A percentile compares a stretch with the other conserved stretches of the same genome.
Conservation (phyloP, 1,140 invertebrate species). For the Anthonomus grandis region DNA sequence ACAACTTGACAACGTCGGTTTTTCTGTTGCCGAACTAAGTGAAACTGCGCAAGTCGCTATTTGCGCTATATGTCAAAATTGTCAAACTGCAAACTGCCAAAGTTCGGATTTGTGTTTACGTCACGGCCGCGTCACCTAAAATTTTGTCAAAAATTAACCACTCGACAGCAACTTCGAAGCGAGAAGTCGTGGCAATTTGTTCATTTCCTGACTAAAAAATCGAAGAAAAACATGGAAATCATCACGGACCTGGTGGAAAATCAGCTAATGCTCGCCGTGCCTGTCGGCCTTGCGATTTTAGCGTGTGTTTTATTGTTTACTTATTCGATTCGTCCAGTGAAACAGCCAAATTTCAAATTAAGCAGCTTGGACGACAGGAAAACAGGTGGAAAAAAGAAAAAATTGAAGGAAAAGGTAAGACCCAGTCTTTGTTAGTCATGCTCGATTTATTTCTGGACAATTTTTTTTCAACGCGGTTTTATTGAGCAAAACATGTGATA, state of each 20-base stretch:
- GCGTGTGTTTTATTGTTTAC: constrained; percentile 65
- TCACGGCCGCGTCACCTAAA: constrained; percentile 7
- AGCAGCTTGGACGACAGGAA: constrained; percentile 62
- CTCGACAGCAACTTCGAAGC: not conserved
- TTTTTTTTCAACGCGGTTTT: too few species aligned
- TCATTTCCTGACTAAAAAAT: not conserved
- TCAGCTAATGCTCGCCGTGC: constrained; percentile 57
- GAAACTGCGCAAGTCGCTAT: too few species aligned
- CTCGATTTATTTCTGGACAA: too few species aligned
- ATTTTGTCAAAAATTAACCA: constrained; percentile 2
- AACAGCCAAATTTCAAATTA: constrained; percentile 70
- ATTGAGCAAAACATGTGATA: too few species aligned
- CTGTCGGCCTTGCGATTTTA: constrained; percentile 59
- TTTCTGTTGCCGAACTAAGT: too few species aligned
- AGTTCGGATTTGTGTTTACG: too few species aligned
- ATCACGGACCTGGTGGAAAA: constrained; percentile 52
- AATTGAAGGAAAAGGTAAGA: constrained; percentile 67
- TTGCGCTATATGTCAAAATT: too few species aligned
- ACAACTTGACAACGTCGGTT: too few species aligned
- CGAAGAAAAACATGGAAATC: constrained; percentile 51
- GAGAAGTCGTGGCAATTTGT: constrained; percentile 18
- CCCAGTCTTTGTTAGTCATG: too few species aligned
- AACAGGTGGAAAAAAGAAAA: constrained; percentile 62
- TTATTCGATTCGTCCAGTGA: constrained; percentile 69
- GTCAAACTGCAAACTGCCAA: too few species aligned